Base-by-base conservation (phyloP, 2,113 vertebrate genomes). In the Polyodon spathula region DNA sequence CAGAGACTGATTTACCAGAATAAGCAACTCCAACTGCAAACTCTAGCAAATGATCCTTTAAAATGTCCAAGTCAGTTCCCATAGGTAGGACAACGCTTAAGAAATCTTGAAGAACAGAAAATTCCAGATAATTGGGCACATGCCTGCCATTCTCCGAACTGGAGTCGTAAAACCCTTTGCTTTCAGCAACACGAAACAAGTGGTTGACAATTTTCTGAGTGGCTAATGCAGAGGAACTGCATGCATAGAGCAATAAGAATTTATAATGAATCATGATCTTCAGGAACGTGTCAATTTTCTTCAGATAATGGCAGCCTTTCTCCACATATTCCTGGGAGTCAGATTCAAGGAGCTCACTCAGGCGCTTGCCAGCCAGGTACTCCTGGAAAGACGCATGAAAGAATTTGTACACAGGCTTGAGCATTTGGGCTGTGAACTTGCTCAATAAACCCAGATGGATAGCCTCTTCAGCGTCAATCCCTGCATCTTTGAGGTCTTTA, bases 351-450 rank as follows among this genome's bases (percentile, higher is more conserved):
- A 81, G 63, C 60, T 71, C 70, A 0, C 39, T 61, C 52, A 81
- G 44, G 55, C 68, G 65, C 63, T 38, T 67, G 8, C 61, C 76
- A 16, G 76, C 73, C 54, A 83, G 57, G 63, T 73, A 82, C 58
- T 80, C 73, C 60, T 82, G 77, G 44, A 81, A 79, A 1, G 59
- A 42, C 8, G 56, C 56, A 58, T 63, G 66, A 50, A 75, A 68
- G 67, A 81, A 77, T 46, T 42, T 55, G n/a, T 70, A 76, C 63
- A 69, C 43, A 5, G 76, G 73, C 1, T 52, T 62, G 48, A 77
- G 68, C 40, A 74, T 72, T 63, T 78, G 78, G n/a, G 74, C 77
- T 8, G 77, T 76, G 53, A 77, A 76, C 60, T 75, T 81, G 59
- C 62, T 77, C 58, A 78, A 61, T 15, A 83, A 51, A 44, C 60